A percentile compares a stretch with the other conserved stretches of the same genome.
phyloP scores from a whole-genome alignment of 2,888 invertebrate genomes.

The Scaptomyza cyrtandrae region DNA sequence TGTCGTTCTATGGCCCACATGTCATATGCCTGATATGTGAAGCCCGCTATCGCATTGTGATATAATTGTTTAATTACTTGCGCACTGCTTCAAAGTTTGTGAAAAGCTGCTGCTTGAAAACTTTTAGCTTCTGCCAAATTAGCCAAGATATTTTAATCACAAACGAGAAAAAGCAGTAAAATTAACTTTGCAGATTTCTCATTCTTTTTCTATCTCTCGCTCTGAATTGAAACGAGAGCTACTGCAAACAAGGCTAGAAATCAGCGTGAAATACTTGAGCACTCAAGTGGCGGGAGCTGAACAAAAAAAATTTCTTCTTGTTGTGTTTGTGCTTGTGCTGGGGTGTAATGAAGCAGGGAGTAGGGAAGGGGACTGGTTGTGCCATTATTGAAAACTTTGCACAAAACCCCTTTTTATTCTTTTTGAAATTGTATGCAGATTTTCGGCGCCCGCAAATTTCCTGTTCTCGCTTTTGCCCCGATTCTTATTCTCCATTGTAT shows the following conservation, averaged over 20 bases:
- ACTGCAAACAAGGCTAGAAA: conserved; percentile 56
- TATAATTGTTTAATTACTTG: conserved; percentile 69
- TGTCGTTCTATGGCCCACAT: conserved; percentile 7
- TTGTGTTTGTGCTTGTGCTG: neutral
- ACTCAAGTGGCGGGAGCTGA: conserved; percentile 71
- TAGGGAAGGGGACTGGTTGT: neutral
- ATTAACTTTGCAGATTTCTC: conserved; percentile 4
- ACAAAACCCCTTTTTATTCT: conserved; percentile 33
- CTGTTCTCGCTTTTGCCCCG: conserved; percentile 38
- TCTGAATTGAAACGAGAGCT: conserved; percentile 52
- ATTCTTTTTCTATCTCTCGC: neutral
- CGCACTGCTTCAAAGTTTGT: conserved; percentile 37
- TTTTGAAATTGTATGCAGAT: conserved; percentile 64
- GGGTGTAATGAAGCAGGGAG: neutral
- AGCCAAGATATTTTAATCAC: conserved; percentile 46
- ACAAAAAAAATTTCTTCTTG: conserved; percentile 46
- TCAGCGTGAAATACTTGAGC: conserved; percentile 79
- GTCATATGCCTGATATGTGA: conserved; percentile 41
- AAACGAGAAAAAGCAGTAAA: conserved; percentile 32
- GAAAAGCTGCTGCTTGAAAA: conserved; percentile 37
- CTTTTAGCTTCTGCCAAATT: conserved; percentile 50
- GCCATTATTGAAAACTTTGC: conserved; percentile 58
- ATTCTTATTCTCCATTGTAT: conserved; percentile 57
- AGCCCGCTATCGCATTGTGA: conserved; percentile 13
- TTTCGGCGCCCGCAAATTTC: conserved; percentile 57